These are phyloP conservation scores for Formica exsecta DNA, from an alignment of 1,140 invertebrate genomes.

Conservation along the genomic window DNA sequence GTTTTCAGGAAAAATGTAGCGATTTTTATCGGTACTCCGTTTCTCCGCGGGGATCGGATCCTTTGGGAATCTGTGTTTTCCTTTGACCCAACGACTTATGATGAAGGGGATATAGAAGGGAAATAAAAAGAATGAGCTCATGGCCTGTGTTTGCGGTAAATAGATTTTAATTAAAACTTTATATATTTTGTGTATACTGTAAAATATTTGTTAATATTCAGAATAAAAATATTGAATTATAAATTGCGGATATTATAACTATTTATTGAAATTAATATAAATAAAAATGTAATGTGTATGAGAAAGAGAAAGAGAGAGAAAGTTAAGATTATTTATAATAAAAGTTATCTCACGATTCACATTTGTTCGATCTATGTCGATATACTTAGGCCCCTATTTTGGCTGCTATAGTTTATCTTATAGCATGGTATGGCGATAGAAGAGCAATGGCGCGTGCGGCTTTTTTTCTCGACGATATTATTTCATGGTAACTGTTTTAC, in stretches of 20 bases:
- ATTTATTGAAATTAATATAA: neutral
- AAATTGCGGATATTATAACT: neutral
- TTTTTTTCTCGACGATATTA: slow-evolving; percentile 80
- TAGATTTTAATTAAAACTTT: slow-evolving; percentile 40
- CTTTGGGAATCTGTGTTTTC: slow-evolving; percentile 57
- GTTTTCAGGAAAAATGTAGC: slow-evolving; percentile 62
- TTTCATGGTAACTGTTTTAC: slow-evolving; percentile 85
- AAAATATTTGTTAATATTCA: slow-evolving; percentile 22
- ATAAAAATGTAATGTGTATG: neutral
- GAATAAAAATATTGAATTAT: neutral
- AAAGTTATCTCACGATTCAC: neutral
- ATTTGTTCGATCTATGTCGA: slow-evolving; percentile 11
- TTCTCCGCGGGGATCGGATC: slow-evolving; percentile 39
- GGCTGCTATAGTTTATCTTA: neutral
- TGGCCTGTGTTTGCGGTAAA: neutral
- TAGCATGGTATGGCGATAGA: slow-evolving; percentile 65
- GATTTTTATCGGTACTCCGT: slow-evolving; percentile 61
- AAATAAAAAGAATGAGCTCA: slow-evolving; percentile 13
- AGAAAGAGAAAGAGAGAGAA: neutral
- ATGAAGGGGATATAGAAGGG: slow-evolving; percentile 7
- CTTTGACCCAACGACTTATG: slow-evolving; percentile 41
- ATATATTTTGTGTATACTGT: neutral
- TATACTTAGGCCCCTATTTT: neutral
- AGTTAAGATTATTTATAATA: slow-evolving; percentile 9
- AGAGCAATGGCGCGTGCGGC: slow-evolving; percentile 79